A percentile compares a stretch with the other conserved stretches of the same genome.
Evolutionary conservation across 2,797 vertebrate genomes (phyloP).

Genomic region (Lutjanus argentimaculatus): DNA sequence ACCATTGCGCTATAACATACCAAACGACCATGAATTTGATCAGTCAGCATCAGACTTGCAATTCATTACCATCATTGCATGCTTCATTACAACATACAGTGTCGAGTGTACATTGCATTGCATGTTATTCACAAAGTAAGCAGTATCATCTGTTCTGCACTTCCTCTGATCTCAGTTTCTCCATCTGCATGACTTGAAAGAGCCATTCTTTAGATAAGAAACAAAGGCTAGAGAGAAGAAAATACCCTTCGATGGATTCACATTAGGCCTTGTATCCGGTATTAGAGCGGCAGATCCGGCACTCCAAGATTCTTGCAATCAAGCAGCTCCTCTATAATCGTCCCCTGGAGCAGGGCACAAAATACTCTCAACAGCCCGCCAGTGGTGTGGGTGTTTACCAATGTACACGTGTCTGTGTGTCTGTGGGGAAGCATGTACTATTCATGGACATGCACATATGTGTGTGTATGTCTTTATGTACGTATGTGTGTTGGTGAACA

Average conservation of each 20-base stretch:
- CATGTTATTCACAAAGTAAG: slow-evolving; percentile 40
- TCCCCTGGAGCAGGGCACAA: slow-evolving; percentile 55
- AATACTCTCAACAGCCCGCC: slow-evolving; percentile 40
- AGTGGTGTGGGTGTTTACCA: slow-evolving; percentile 45
- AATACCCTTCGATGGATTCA: slow-evolving; percentile 65
- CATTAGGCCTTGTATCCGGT: slow-evolving; percentile 65
- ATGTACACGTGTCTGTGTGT: slow-evolving; percentile 23
- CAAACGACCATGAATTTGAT: slow-evolving; percentile 22
- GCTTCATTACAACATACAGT: slow-evolving; percentile 34
- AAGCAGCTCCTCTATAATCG: slow-evolving; percentile 72
- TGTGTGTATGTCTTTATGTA: neutral
- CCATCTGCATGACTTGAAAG: slow-evolving; percentile 75
- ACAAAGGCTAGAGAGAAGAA: slow-evolving; percentile 63
- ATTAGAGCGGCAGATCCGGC: slow-evolving; percentile 61
- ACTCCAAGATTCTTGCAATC: slow-evolving; percentile 70
- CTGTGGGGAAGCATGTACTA: neutral
- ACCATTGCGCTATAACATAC: neutral
- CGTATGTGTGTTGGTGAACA: slow-evolving; percentile 30
- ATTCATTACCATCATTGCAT: slow-evolving; percentile 21
- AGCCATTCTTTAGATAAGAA: slow-evolving; percentile 74
- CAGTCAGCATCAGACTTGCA: slow-evolving; percentile 9
- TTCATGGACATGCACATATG: slow-evolving; percentile 10
- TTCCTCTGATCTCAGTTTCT: slow-evolving; percentile 72
- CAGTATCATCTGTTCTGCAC: slow-evolving; percentile 70
- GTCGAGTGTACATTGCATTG: slow-evolving; percentile 22